Evolutionary conservation across 2,888 invertebrate species (phyloP), one percentile per base, ranked within the genome.

Genomic region (Phania funesta): DNA sequence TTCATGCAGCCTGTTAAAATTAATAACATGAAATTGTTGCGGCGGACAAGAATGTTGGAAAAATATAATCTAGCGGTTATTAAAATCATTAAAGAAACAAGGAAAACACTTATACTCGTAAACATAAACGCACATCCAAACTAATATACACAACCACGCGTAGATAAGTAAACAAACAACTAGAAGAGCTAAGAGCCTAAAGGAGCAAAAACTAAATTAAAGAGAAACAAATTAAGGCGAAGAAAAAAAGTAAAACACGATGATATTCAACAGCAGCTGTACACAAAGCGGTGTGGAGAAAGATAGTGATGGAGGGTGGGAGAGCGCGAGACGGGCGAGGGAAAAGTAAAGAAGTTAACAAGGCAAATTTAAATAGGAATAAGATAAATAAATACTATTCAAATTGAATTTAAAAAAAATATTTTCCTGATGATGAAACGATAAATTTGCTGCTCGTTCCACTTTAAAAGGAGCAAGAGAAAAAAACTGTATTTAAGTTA

Each of bases 211-310:
- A 20, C 18, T 54, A 65, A 75, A 48, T 54, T 65, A 54, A 22
- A 38, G 24, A 58, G 22, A 22, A 70, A 46, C 11, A 71, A 58
- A 60, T 70, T 58, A 60, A 60, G 24, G 20, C 18, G 56, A 58
- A 70, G 56, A 58, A 70, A 46, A 35, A n/a, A 70, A 70, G 18
- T 4, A 62, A 29, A 18, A 24, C n/a, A 44, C 18, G 9, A 6
- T 46, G 13, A 38, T 20, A 18, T 35, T 18, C 22, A 35, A 29
- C 20, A 8, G 16, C 20, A 48, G 32, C 32, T 3, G 9, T 7
- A n/a, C 6, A n/a, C n/a, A n/a, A n/a, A n/a, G n/a, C n/a, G n/a
- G n/a, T n/a, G n/a, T n/a, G n/a, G n/a, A n/a, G n/a, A n/a, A n/a
- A n/a, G n/a, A n/a, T n/a, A n/a, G n/a, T n/a, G n/a, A n/a, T n/a